A percentile compares a stretch with the other conserved stretches of the same genome.
Evolutionary conservation across 2,888 invertebrate species (phyloP).

Genomic region (Camptogramma bilineatum): DNA sequence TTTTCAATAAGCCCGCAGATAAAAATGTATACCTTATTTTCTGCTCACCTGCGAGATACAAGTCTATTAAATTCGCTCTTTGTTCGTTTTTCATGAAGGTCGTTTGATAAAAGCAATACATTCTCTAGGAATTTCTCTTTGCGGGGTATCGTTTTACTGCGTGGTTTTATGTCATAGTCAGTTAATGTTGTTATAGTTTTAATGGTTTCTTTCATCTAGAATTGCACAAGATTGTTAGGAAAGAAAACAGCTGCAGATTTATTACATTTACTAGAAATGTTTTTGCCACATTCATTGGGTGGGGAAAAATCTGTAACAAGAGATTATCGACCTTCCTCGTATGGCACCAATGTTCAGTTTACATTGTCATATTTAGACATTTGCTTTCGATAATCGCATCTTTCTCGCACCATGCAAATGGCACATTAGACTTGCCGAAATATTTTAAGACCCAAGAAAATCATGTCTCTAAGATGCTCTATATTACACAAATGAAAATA

Average conservation of each 20-base stretch:
- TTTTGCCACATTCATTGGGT: no score
- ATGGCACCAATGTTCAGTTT: no score
- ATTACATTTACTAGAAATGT: no score
- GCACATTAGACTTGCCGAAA: no score
- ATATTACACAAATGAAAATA: no score
- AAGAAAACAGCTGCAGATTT: neutral
- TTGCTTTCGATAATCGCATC: no score
- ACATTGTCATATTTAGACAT: no score
- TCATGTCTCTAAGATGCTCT: no score
- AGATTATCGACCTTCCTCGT: no score
- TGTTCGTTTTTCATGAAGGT: constrained; percentile 45
- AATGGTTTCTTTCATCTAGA: constrained; percentile 25
- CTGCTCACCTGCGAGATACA: constrained; percentile 44
- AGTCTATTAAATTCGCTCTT: constrained; percentile 44
- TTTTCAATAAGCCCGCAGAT: constrained; percentile 27
- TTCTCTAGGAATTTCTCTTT: constrained; percentile 33
- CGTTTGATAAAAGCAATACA: constrained; percentile 20
- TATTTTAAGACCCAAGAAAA: no score
- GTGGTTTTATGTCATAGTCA: constrained; percentile 32
- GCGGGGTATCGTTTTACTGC: constrained; percentile 30
- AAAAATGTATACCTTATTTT: constrained; percentile 39
- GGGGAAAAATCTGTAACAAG: no score
- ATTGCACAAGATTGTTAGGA: neutral
- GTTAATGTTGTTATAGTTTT: constrained; percentile 32
- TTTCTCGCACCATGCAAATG: no score